These are phyloP conservation scores for Tubulanus polymorphus DNA, from an alignment of 2,888 invertebrate species.

Conservation along the genomic window DNA sequence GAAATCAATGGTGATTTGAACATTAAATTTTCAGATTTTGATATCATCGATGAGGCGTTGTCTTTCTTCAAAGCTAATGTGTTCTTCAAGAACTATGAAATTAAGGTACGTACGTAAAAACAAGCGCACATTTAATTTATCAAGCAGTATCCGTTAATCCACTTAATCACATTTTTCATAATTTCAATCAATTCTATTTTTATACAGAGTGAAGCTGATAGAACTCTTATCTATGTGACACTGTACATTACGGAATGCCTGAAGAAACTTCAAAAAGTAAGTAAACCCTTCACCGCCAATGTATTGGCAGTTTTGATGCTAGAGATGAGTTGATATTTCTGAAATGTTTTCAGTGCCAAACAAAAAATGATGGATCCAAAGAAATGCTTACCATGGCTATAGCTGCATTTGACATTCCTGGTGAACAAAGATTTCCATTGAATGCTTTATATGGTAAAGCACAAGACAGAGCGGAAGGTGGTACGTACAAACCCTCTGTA, in stretches of 20 bases:
- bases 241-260: constrained; percentile 96
- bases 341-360: constrained; percentile 65
- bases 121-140: background rate
- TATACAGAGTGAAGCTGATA: constrained; percentile 87
- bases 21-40: constrained; percentile 55
- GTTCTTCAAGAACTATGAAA: constrained; percentile 97
- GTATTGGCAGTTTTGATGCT: background rate
- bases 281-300: too few species aligned
- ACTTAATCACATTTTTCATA: too few species aligned
- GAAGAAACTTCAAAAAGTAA: constrained; percentile 79
- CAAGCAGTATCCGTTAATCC: too few species aligned
- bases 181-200: background rate
- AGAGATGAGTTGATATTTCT: background rate
- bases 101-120: constrained; percentile 67
- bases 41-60: constrained; percentile 96
- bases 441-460: constrained; percentile 94
- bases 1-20: too few species aligned
- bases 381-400: constrained; percentile 96
- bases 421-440: constrained; percentile 88
- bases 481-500: constrained; percentile 54
- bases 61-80: constrained; percentile 98
- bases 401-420: constrained; percentile 88
- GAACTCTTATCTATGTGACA: constrained; percentile 94
- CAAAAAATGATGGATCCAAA: constrained; percentile 75
- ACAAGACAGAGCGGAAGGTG: constrained; percentile 71